Conservation (phyloP, 2,113 vertebrate genomes). For the Oophaga pumilio region DNA sequence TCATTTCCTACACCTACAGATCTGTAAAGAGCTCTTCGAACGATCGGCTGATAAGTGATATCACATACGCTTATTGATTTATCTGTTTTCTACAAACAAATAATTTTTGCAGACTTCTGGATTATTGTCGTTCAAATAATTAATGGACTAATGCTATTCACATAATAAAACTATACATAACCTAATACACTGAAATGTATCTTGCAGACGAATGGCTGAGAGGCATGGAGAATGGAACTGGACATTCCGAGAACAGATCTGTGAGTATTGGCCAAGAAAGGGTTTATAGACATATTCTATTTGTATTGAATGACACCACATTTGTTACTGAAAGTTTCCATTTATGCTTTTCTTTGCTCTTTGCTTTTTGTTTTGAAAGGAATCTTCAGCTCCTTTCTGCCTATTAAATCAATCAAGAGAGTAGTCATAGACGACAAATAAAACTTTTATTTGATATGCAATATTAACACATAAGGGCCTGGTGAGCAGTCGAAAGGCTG, state of each 20-base stretch:
- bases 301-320: neutral
- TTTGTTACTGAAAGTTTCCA: neutral
- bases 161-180: neutral
- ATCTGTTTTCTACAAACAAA: neutral
- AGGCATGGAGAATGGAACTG: neutral
- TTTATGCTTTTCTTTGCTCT: neutral
- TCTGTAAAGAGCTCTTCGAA: neutral
- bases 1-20: constrained; percentile 28
- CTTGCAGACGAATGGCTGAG: neutral
- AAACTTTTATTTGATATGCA: too few species aligned
- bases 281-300: neutral
- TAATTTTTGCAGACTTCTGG: constrained; percentile 23
- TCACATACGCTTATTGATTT: constrained; percentile 19
- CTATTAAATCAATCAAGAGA: too few species aligned
- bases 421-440: too few species aligned
- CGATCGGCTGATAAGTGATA: neutral
- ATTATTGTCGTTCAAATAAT: neutral
- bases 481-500: too few species aligned
- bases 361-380: neutral
- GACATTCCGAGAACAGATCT: constrained; percentile 1
- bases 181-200: neutral
- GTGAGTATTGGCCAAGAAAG: neutral
- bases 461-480: too few species aligned
- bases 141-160: neutral
- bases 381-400: too few species aligned